phyloP scores from a whole-genome alignment of 2,113 vertebrate species.

The Eclectus roratus region DNA sequence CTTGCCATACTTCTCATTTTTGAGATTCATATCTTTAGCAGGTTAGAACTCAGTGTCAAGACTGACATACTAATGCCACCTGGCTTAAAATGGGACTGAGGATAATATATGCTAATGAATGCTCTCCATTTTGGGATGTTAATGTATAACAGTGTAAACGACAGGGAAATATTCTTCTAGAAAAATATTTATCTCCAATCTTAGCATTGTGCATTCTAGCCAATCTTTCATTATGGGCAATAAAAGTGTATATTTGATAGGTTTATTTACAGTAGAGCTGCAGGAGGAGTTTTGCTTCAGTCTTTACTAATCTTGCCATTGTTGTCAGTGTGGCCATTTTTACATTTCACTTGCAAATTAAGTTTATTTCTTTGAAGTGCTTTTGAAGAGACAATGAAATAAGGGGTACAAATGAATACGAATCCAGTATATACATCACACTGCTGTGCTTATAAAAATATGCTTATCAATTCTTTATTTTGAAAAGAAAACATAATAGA shows the following conservation, averaged over 20 bases:
- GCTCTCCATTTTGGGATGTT: background rate
- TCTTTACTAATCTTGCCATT: background rate
- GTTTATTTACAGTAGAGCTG: background rate
- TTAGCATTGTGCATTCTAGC: background rate
- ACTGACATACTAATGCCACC: background rate
- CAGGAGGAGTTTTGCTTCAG: background rate
- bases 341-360: background rate
- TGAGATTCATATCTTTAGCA: background rate
- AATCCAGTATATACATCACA: background rate
- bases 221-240: background rate
- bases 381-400: background rate
- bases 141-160: background rate
- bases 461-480: background rate
- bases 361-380: background rate
- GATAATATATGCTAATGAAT: background rate
- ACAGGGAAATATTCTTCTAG: background rate
- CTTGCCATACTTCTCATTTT: background rate
- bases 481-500: background rate
- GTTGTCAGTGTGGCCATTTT: background rate
- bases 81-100: background rate
- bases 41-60: background rate
- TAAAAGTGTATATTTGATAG: background rate
- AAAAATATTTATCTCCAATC: background rate
- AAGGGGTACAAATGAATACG: background rate
- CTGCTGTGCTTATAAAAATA: background rate